Percentiles rank a stretch among this genome's conserved stretches.
These are phyloP conservation scores for Mechanitis messenoides DNA, from an alignment of 2,888 invertebrate genomes.

Conservation along the genomic window DNA sequence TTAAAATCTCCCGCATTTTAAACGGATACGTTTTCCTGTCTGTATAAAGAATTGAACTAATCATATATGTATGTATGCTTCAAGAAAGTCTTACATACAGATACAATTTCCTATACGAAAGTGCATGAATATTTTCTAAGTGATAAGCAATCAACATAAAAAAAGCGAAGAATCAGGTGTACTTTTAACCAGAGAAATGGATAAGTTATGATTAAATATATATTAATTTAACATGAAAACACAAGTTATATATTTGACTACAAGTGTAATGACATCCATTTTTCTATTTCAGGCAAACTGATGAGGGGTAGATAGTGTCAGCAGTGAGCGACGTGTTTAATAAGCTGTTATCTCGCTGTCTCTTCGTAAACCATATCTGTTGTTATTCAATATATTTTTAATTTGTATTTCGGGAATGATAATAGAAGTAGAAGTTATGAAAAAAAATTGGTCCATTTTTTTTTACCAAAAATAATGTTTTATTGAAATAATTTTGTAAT, in stretches of 20 bases:
- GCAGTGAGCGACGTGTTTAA: conserved; percentile 65
- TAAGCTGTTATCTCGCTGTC: conserved; percentile 64
- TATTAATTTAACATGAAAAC: background rate
- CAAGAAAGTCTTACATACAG: background rate
- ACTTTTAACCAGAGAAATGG: background rate
- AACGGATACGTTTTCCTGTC: conserved; percentile 12
- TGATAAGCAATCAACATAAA: too few species aligned
- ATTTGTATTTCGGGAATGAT: background rate
- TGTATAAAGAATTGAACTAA: conserved; percentile 2
- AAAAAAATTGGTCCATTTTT: too few species aligned
- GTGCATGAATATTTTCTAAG: too few species aligned
- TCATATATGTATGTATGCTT: background rate
- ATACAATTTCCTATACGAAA: too few species aligned
- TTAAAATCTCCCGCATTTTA: conserved; percentile 26
- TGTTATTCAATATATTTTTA: conserved; percentile 4
- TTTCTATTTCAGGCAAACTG: conserved; percentile 52
- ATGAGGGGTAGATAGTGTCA: conserved; percentile 72
- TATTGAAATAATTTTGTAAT: too few species aligned
- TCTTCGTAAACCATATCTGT: conserved; percentile 5
- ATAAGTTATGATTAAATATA: background rate
- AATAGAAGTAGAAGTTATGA: too few species aligned
- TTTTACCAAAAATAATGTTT: too few species aligned
- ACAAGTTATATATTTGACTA: conserved; percentile 20
- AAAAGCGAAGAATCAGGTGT: too few species aligned
- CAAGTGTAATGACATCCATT: conserved; percentile 42